Evolutionary conservation across 2,888 invertebrate species (phyloP).

Genomic region (Zaprionus lineosus): DNA sequence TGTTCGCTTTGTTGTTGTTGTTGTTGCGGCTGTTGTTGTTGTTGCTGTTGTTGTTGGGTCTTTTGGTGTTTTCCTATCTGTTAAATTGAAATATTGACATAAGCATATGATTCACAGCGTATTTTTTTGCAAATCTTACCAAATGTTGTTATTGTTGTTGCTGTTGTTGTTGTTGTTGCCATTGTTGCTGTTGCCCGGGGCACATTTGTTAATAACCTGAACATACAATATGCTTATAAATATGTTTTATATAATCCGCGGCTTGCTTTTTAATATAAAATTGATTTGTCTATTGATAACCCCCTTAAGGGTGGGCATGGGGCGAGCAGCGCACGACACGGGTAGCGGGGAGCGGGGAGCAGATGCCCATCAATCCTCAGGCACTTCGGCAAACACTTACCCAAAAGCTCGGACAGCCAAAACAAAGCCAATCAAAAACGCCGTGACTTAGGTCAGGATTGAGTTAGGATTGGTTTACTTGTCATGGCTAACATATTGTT

Average conservation of each 20-base stretch:
- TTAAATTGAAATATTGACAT: constrained; percentile 77
- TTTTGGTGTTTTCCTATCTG: constrained; percentile 49
- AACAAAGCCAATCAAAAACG: constrained; percentile 46
- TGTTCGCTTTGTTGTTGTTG: constrained; percentile 53
- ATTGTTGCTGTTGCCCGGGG: constrained; percentile 18
- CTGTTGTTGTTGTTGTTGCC: constrained; percentile 7
- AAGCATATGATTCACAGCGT: constrained; percentile 49
- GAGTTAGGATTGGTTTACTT: constrained; percentile 28
- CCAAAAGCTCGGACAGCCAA: constrained; percentile 10
- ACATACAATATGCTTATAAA: constrained; percentile 44
- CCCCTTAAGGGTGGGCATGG: constrained; percentile 24
- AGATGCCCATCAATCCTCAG: constrained; percentile 64
- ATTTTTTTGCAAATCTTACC: constrained; percentile 31
- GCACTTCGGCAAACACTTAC: constrained; percentile 14
- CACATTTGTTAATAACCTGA: constrained; percentile 57
- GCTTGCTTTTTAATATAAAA: constrained; percentile 65
- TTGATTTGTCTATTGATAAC: constrained; percentile 71
- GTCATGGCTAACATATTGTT: not conserved
- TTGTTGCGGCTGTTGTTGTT: constrained; percentile 37
- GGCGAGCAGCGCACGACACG: not conserved
- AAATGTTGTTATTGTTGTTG: constrained; percentile 30
- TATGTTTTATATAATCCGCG: constrained; percentile 59
- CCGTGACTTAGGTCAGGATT: constrained; percentile 73
- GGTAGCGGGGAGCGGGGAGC: not conserved
- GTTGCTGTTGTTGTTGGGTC: constrained; percentile 11